A percentile compares a stretch with the other conserved stretches of the same genome.
Evolutionary conservation across 2,888 invertebrate species (phyloP).

Genomic region (Phymatocera aterrima): DNA sequence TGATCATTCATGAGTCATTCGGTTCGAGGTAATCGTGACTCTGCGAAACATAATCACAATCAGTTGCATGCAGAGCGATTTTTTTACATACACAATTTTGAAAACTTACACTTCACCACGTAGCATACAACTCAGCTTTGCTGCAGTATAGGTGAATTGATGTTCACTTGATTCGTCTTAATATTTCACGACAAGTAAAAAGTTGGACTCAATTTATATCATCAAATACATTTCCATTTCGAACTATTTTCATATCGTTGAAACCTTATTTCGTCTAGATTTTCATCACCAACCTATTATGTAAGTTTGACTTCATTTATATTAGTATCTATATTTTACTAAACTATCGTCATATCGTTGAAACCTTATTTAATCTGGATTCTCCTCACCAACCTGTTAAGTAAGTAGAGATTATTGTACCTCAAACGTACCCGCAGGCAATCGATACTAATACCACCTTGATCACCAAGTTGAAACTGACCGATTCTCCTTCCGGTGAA

Average conservation of each 20-base stretch:
- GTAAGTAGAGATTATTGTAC: constrained; percentile 6
- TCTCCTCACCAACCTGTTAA: neutral
- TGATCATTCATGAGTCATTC: constrained; percentile 8
- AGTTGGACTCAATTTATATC: neutral
- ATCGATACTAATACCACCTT: constrained; percentile 36
- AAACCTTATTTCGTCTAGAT: neutral
- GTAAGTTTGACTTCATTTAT: no score
- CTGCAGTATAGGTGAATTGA: neutral
- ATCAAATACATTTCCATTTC: neutral
- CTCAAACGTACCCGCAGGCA: constrained; percentile 25
- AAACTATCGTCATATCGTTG: neutral
- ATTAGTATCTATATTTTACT: neutral
- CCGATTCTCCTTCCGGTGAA: constrained; percentile 35
- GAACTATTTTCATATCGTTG: neutral
- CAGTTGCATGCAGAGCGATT: constrained; percentile 8
- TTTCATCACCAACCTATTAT: neutral
- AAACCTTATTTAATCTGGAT: neutral
- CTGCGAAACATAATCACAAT: neutral
- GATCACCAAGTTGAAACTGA: constrained; percentile 42
- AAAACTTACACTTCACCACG: neutral
- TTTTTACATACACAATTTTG: neutral
- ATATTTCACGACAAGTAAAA: no score
- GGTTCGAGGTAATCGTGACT: neutral
- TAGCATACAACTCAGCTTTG: neutral
- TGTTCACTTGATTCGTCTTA: neutral